Conservation (phyloP, 2,113 vertebrate species). For the Megaceryle torquata region DNA sequence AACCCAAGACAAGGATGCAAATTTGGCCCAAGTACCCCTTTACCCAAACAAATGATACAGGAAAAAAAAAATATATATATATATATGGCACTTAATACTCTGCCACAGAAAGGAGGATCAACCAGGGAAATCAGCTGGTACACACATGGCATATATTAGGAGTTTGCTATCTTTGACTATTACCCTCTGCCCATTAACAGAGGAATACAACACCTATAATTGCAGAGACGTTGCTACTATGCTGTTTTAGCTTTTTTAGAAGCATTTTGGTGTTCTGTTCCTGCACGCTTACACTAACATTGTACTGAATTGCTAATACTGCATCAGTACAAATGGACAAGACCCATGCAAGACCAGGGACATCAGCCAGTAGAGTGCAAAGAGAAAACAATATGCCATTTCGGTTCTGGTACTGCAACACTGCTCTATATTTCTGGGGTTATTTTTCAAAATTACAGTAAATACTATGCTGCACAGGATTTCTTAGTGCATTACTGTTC, state of each 20-base stretch:
- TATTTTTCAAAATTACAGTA: not conserved
- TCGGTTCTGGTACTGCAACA: not conserved
- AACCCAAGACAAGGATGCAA: not conserved
- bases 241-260: not conserved
- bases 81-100: not conserved
- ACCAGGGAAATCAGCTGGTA: not conserved
- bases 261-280: not conserved
- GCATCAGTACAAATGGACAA: not conserved
- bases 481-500: not conserved
- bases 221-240: not conserved
- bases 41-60: not conserved
- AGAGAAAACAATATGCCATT: accelerated
- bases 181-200: not conserved
- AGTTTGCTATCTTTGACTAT: not conserved
- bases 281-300: not conserved
- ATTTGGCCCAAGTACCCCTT: not conserved
- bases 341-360: not conserved
- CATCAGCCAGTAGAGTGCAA: not conserved
- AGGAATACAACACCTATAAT: not conserved
- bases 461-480: not conserved
- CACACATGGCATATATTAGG: not conserved
- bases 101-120: not conserved
- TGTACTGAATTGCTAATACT: not conserved
- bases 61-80: not conserved
- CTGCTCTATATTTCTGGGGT: not conserved